Percentiles rank a stretch among this genome's conserved stretches.
phyloP scores from a whole-genome alignment of 2,113 vertebrate species.

The Upupa epops region DNA sequence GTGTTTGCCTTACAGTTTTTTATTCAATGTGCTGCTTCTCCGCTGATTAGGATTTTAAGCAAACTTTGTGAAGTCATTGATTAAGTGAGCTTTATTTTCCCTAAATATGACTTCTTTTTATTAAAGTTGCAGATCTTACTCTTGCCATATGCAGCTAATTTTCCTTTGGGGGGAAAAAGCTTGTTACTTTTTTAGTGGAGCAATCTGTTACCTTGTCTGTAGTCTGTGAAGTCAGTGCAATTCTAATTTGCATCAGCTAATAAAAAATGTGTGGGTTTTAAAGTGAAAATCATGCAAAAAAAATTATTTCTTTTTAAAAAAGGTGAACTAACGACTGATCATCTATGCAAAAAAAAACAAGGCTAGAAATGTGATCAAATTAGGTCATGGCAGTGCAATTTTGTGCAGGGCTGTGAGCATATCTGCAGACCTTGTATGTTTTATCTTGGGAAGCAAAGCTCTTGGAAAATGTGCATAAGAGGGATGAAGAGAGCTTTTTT shows the following conservation, averaged over 20 bases:
- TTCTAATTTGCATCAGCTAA: constrained; percentile 70
- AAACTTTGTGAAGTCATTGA: constrained; percentile 47
- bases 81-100: constrained; percentile 31
- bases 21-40: not conserved
- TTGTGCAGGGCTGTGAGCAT: constrained; percentile 17
- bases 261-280: constrained; percentile 70
- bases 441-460: constrained; percentile 52
- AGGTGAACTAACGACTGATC: constrained; percentile 50
- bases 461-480: constrained; percentile 41
- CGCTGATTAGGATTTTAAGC: constrained; percentile 49
- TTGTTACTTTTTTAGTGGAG: constrained; percentile 70
- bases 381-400: constrained; percentile 54
- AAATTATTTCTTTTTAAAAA: not conserved
- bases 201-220: constrained; percentile 73
- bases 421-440: constrained; percentile 45
- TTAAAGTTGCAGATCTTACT: constrained; percentile 65
- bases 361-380: constrained; percentile 55
- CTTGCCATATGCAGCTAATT: constrained; percentile 70
- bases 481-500: constrained; percentile 32
- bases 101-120: constrained; percentile 55
- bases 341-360: constrained; percentile 52
- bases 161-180: constrained; percentile 68
- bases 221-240: constrained; percentile 67
- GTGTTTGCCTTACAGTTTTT: not conserved
- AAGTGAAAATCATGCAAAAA: constrained; percentile 67